phyloP scores from a whole-genome alignment of 2,113 vertebrate genomes.

The Okapia johnstoni region DNA sequence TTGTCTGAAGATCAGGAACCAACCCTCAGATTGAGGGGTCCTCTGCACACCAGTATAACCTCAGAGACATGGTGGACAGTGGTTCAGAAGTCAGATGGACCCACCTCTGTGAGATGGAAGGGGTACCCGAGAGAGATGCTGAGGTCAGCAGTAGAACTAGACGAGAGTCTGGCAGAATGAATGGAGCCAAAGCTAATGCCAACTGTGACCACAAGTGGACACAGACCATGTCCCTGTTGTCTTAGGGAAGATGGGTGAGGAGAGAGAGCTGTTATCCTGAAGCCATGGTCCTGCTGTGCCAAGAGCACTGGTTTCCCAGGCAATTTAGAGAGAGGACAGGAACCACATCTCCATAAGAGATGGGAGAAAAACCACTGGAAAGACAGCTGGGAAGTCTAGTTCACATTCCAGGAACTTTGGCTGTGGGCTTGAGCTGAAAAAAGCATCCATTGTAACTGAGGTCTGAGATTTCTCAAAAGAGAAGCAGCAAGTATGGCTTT shows the following conservation, averaged over 20 bases:
- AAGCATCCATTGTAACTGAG: neutral
- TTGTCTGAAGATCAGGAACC: neutral
- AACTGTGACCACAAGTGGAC: neutral
- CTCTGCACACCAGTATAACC: neutral
- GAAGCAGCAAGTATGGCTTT: neutral
- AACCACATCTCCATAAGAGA: neutral
- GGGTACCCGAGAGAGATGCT: neutral
- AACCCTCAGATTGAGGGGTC: neutral
- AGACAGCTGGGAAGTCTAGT: neutral
- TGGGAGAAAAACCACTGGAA: neutral
- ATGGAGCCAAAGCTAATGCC: neutral
- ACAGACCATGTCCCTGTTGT: neutral
- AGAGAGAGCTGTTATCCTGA: neutral
- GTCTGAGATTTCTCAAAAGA: neutral
- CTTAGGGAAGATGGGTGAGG: neutral
- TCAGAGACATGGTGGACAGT: neutral
- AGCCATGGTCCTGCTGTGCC: neutral
- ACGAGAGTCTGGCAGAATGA: neutral
- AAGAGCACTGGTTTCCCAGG: neutral
- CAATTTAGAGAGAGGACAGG: neutral
- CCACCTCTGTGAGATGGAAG: neutral
- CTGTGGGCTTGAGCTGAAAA: neutral
- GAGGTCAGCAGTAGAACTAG: neutral
- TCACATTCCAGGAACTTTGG: neutral
- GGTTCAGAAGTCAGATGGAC: too few relatives aligned